Percentiles rank a stretch among this genome's conserved stretches.
These are phyloP conservation scores for Cherax quadricarinatus DNA, from an alignment of 1,140 invertebrate species.

Conservation along the genomic window DNA sequence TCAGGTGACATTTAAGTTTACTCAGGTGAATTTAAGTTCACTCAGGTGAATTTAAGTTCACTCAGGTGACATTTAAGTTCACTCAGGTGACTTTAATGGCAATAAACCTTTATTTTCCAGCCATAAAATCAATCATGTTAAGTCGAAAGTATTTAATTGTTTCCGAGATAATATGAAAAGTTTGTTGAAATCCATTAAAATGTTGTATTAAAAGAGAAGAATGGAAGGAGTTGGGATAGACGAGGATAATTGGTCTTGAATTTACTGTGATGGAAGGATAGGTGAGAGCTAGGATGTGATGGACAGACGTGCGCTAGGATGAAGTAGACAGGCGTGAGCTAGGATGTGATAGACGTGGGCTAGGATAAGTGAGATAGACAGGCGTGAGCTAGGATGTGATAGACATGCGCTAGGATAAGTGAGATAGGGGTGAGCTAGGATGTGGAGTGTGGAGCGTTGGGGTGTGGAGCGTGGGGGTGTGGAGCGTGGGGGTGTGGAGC, in stretches of 20 bases:
- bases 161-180: slow-evolving; percentile 44
- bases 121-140: slow-evolving; percentile 60
- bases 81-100: slow-evolving; percentile 54
- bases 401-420: slow-evolving; percentile 13
- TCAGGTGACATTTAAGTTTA: too few relatives aligned
- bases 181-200: slow-evolving; percentile 51
- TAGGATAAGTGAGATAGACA: slow-evolving; percentile 21
- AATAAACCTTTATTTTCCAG: slow-evolving; percentile 45
- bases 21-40: too few relatives aligned
- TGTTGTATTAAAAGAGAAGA: slow-evolving; percentile 50
- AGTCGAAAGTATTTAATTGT: slow-evolving; percentile 59
- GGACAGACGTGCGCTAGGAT: slow-evolving; percentile 13
- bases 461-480: too few relatives aligned
- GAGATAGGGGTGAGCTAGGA: neutral
- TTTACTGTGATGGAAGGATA: neutral
- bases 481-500: too few relatives aligned
- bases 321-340: neutral
- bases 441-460: too few relatives aligned
- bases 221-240: slow-evolving; percentile 30
- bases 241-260: slow-evolving; percentile 22
- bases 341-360: neutral
- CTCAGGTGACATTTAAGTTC: neutral
- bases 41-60: too few relatives aligned
- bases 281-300: too few relatives aligned
- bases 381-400: neutral